A percentile compares a stretch with the other conserved stretches of the same genome.
phyloP scores from a whole-genome alignment of 2,888 invertebrate genomes.

The Sesia bembeciformis region DNA sequence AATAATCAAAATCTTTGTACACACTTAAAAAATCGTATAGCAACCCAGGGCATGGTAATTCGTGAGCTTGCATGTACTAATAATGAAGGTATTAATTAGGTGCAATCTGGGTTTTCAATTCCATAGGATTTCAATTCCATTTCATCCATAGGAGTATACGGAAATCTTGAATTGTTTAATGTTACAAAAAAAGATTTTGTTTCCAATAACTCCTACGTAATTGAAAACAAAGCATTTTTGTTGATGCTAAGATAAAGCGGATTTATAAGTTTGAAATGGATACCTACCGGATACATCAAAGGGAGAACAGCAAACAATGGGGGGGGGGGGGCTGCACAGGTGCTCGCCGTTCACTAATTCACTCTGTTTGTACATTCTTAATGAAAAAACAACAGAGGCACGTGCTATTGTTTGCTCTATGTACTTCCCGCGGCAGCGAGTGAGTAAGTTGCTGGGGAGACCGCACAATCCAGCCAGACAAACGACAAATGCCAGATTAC shows the following conservation, averaged over 20 bases:
- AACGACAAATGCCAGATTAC: background rate
- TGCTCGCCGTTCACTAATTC: slow-evolving; percentile 15
- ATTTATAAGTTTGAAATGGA: background rate
- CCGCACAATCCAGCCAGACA: background rate
- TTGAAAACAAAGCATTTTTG: background rate
- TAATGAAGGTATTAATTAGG: too few relatives aligned
- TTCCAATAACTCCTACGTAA: too few relatives aligned
- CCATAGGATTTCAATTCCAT: too few relatives aligned
- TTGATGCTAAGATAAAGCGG: background rate
- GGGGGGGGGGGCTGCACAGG: background rate
- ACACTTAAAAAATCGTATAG: too few relatives aligned
- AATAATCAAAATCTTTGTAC: too few relatives aligned
- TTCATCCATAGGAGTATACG: too few relatives aligned
- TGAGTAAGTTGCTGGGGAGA: background rate
- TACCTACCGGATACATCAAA: background rate
- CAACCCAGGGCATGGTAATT: too few relatives aligned
- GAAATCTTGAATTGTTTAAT: too few relatives aligned
- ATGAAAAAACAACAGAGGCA: slow-evolving; percentile 35
- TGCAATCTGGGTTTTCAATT: too few relatives aligned
- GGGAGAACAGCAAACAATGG: background rate
- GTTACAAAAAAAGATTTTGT: too few relatives aligned
- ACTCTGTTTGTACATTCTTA: slow-evolving; percentile 26
- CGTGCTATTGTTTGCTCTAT: slow-evolving; percentile 20
- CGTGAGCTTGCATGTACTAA: too few relatives aligned
- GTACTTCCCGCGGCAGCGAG: slow-evolving; percentile 4